Evolutionary conservation across 1,140 invertebrate species (phyloP), one percentile per base, ranked within the genome.

Genomic region (Drosophila ananassae): DNA sequence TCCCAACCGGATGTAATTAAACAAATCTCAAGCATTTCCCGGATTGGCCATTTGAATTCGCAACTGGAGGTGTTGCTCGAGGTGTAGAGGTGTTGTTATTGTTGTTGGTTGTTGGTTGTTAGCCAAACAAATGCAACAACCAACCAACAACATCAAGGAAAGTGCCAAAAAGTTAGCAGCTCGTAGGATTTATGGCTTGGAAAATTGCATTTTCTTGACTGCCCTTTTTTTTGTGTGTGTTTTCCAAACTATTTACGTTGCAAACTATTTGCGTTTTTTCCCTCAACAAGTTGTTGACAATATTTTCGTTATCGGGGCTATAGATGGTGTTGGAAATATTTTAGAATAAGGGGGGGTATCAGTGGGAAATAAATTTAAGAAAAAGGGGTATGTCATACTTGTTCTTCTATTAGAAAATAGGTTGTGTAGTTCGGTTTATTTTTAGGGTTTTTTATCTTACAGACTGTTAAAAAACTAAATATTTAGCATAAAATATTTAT

Each of bases 1-100:
- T 30, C 39, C 47, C 46, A 79, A 58, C 83, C 83, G 83, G 83
- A 89, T 83, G 79, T 61, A 89, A 89, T 79, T 89, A 89, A 89
- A 83, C 79, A 89, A 89, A 89, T 89, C 83, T 89, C 59, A 79
- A 77, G 79, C 73, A 89, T 89, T 89, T 82, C 89, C 66, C 47
- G 25, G 56, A 28, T 63, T 77, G 69, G 69, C 69, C 50, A 56
- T 56, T 63, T 73, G 51, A 37, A 50, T 39, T 39, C 7, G 47
- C 22, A 32, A n/a, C n/a, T 34, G 10, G 8, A 34, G 28, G 22
- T 50, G 59, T 59, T 82, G 59, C 41, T 59, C 55, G 54, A 59
- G 76, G 68, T 72, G 58, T 24, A 68, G 12, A 51, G 73, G 68
- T 71, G 53, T 34, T 72, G 50, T 62, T 50, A 17, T 17, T 28